Conservation (phyloP, 2,113 vertebrate species). For the Camarhynchus parvulus region DNA sequence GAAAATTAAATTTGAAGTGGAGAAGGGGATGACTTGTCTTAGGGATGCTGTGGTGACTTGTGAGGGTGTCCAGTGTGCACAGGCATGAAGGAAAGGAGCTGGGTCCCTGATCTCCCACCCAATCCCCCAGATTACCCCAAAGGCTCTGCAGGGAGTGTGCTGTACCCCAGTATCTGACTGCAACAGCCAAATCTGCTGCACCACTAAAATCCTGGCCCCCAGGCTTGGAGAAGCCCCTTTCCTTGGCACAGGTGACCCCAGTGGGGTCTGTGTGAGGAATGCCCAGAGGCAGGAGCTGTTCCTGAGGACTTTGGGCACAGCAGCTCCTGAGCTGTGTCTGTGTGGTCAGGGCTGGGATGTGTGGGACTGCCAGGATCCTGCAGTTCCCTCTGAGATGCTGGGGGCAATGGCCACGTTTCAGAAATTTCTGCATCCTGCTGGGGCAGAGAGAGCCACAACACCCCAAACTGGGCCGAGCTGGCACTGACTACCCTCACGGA, state of each 20-base stretch:
- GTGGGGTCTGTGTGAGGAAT: rapidly evolving
- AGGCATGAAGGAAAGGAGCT: background rate
- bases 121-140: rapidly evolving
- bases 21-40: background rate
- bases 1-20: background rate
- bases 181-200: background rate
- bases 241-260: background rate
- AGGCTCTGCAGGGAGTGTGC: background rate
- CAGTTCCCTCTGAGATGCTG: background rate
- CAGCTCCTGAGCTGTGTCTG: background rate
- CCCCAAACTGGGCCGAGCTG: background rate
- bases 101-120: rapidly evolving
- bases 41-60: background rate
- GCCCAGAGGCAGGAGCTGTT: rapidly evolving
- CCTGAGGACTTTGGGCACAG: background rate
- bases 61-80: background rate
- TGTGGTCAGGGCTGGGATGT: rapidly evolving
- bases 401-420: rapidly evolving
- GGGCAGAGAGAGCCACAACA: background rate
- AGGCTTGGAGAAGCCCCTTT: background rate
- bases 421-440: background rate
- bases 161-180: rapidly evolving
- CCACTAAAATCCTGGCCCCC: background rate
- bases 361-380: background rate
- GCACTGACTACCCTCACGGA: rapidly evolving